phyloP scores from a whole-genome alignment of 1,140 invertebrate species.

The Wasmannia auropunctata region DNA sequence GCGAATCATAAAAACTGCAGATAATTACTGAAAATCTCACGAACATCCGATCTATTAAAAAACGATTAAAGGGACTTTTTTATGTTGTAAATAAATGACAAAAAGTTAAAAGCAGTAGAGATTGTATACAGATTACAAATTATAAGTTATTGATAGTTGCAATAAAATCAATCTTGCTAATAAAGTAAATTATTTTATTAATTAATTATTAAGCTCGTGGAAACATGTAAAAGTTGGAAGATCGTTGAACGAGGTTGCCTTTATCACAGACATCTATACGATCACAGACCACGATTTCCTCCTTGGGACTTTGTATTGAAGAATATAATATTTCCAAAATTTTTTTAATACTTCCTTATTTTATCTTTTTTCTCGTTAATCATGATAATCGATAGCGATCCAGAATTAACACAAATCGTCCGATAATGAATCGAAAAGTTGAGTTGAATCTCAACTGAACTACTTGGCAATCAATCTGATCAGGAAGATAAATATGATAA shows the following conservation, averaged over 20 bases:
- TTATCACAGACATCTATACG: not conserved
- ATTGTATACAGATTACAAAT: not conserved
- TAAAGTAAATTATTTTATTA: not conserved
- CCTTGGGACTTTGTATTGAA: not conserved
- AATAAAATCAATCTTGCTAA: not conserved
- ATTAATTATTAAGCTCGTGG: not conserved
- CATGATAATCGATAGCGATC: not conserved
- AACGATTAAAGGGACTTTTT: not conserved
- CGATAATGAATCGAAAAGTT: not conserved
- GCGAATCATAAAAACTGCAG: not conserved
- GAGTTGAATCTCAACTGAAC: not conserved
- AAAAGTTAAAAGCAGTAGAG: not conserved
- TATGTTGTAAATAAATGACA: not conserved
- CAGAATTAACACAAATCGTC: not conserved
- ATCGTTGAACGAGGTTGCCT: too few relatives aligned
- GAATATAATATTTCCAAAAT: not conserved
- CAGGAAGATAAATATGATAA: not conserved
- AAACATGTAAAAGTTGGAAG: not conserved
- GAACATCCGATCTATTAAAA: not conserved
- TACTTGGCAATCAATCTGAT: not conserved
- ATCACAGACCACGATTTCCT: not conserved
- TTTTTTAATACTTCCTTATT: not conserved
- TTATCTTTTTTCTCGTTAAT: not conserved
- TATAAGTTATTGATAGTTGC: not conserved
- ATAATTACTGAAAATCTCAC: not conserved